Percentiles rank a stretch among this genome's conserved stretches.
Conservation (phyloP, 2,113 vertebrate genomes). For the Plotosus lineatus region DNA sequence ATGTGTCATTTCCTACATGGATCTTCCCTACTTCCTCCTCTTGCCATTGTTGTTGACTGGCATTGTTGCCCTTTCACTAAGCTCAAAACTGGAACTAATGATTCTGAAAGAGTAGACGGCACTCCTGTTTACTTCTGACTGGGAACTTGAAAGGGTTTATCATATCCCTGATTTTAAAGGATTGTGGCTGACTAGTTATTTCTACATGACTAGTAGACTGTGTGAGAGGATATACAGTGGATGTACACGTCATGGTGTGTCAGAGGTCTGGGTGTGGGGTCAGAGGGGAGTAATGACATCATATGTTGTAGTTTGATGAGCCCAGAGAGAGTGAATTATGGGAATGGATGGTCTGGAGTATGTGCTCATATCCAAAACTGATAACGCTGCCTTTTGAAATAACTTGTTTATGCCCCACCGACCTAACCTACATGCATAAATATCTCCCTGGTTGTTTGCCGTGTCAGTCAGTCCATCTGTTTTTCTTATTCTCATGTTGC, state of each 20-base stretch:
- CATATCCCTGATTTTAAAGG: not conserved
- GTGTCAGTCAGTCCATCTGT: not conserved
- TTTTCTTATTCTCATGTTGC: not conserved
- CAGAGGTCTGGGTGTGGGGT: conserved; percentile 52
- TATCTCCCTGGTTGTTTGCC: not conserved
- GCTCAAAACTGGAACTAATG: not conserved
- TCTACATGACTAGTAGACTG: not conserved
- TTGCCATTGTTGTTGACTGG: conserved; percentile 24
- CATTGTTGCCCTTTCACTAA: conserved; percentile 29
- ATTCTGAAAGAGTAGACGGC: not conserved
- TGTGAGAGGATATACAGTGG: not conserved
- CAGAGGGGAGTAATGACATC: conserved; percentile 58
- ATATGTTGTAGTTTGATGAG: conserved; percentile 27
- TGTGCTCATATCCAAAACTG: conserved; percentile 20
- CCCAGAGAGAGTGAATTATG: conserved; percentile 65
- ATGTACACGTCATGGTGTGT: conserved; percentile 1
- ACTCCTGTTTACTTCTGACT: conserved; percentile 22
- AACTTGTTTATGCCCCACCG: conserved; percentile 13
- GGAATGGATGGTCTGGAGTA: conserved; percentile 55
- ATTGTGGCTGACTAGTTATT: not conserved
- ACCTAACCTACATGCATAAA: not conserved
- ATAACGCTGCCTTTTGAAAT: conserved; percentile 34
- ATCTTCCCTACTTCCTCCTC: conserved; percentile 41
- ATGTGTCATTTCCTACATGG: conserved; percentile 66
- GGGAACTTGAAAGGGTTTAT: not conserved